A percentile compares a stretch with the other conserved stretches of the same genome.
Evolutionary conservation across 2,888 invertebrate genomes (phyloP).

Genomic region (Drosophila anceps): DNA sequence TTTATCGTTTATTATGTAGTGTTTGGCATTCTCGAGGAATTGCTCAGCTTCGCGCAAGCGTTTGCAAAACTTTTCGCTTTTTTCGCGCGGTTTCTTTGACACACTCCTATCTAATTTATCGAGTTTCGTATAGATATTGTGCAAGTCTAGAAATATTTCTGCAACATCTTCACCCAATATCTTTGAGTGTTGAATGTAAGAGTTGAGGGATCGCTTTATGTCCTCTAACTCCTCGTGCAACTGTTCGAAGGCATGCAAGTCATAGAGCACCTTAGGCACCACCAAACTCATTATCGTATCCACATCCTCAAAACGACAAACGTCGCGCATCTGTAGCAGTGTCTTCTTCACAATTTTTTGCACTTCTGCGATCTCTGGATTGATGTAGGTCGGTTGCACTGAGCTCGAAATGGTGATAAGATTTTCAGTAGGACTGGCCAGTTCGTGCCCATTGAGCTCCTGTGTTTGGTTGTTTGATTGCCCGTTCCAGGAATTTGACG

Average conservation of each 20-base stretch:
- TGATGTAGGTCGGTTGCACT: no score
- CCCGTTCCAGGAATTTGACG: background rate
- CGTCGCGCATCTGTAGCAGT: slow-evolving; percentile 28
- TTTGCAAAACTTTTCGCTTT: background rate
- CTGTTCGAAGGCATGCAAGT: slow-evolving; percentile 21
- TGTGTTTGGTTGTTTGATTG: no score
- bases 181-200: slow-evolving; percentile 23
- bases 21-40: slow-evolving; percentile 22
- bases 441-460: no score
- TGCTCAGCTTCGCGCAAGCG: slow-evolving; percentile 32
- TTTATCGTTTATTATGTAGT: slow-evolving; percentile 39
- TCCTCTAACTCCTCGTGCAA: slow-evolving; percentile 30
- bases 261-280: slow-evolving; percentile 43
- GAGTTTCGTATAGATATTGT: slow-evolving; percentile 53
- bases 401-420: background rate
- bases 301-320: background rate
- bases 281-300: slow-evolving; percentile 31
- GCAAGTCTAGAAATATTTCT: slow-evolving; percentile 62
- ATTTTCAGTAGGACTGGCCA: background rate
- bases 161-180: slow-evolving; percentile 57
- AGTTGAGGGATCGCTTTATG: slow-evolving; percentile 25
- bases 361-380: background rate
- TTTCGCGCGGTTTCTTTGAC: background rate
- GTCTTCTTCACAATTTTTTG: slow-evolving; percentile 26
- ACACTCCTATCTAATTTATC: slow-evolving; percentile 23